Base-by-base conservation (phyloP, 2,113 vertebrate genomes). In the Chloebia gouldiae region DNA sequence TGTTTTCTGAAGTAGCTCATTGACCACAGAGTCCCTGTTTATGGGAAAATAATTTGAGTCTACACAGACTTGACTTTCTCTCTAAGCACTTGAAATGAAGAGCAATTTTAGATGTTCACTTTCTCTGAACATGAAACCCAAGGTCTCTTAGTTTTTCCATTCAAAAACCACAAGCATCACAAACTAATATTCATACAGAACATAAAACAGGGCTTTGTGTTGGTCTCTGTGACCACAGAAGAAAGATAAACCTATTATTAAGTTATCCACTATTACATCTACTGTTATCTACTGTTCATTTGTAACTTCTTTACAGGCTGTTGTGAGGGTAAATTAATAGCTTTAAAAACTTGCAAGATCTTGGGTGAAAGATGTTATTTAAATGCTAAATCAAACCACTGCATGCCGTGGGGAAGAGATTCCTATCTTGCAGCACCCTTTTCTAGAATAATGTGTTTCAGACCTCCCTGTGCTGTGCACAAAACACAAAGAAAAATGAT, bases 241-340 rank as follows among this genome's bases (percentile, higher is more conserved):
- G 56, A 77, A 95, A 86, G 93, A 96, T 93, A 97, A 96, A 93
- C 42, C 47, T 68, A 81, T 92, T 92, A 91, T 93, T 87, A 96
- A 80, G 22, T 90, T 93, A 95, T 96, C 90, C 88, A 23, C 92
- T 94, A 82, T 97, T 95, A 88, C 88, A 95, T 96, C 94, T 95
- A 64, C 68, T 90, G 54, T 56, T 96, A 96, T 93, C 88, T 83
- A 68, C 85, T 86, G 15, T 90, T 96, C 75, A 94, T 96, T 95
- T 92, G 72, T 90, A 93, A 93, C 64, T 83, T 95, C 76, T 92
- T 96, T 77, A 92, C 71, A 95, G 56, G 20, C 33, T 93, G 85
- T 92, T 92, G 49, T 60, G 51, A 92, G 44, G 71, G 64, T 95
- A 94, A 96, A 96, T 95, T 88, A 96, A 90, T 78, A 94, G 76